Base-by-base conservation (phyloP, 2,888 invertebrate species). In the Galeruca laticollis region DNA sequence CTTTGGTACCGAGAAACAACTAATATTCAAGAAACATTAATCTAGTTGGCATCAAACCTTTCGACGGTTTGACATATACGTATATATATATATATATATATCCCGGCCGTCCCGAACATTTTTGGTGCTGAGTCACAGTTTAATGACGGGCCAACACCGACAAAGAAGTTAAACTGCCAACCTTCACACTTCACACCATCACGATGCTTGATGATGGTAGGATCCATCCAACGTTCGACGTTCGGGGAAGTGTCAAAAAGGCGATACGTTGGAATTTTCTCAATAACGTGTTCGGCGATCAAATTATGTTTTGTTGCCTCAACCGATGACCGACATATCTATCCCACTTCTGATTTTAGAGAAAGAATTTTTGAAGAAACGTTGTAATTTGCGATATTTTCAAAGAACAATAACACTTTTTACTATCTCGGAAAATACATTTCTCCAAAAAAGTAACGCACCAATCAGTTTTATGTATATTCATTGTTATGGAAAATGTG, bases 21-120 rank as follows among this genome's bases (percentile, higher is more conserved):
- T 80, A 81, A 82, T 83, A 83, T 83, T 82, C 81, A 81, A 82
- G 82, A 83, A 84, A 84, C 84, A 84, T 84, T 84, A 84, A 84
- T 84, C 83, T 84, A 83, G 79, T 83, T 82, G 82, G 81, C 83
- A 83, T 84, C 83, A 84, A 84, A 84, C 73, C 71, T 76, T 76
- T 76, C 76, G 76, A 76, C 72, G 74, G 76, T 75, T 76, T 76
- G 76, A 76, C 76, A 76, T 47, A 18, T 47, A 18, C 15, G 15
- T 47, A n/a, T 40, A 43, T 43, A 43, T 15, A 43, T 43, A 40
- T 40, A 40, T 9, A 9, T 6, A 33, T 6, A 33, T 33, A 37
- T 33, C 18, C 31, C 33, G 20, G 52, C n/a, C 52, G 52, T 21
- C 21, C 52, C 67, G 71, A 72, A 70, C 73, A 73, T 73, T 73